A percentile compares a stretch with the other conserved stretches of the same genome.
phyloP scores from a whole-genome alignment of 2,797 vertebrate species.

The Manis pentadactyla region DNA sequence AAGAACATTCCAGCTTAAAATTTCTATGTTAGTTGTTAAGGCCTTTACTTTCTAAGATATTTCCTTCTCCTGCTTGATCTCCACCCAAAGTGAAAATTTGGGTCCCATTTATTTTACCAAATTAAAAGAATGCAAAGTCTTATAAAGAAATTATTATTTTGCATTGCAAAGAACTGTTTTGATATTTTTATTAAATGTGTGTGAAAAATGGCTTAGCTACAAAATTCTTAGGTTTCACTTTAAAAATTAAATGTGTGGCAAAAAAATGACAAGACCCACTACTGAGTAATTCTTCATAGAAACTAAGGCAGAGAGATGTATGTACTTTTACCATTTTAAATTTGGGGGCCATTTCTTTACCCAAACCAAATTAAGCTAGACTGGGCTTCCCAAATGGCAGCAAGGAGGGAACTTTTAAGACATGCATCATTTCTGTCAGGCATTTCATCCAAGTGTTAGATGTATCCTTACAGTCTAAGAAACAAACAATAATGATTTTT shows the following conservation, averaged over 20 bases:
- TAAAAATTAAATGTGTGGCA: background rate
- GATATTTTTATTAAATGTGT: conserved; percentile 25
- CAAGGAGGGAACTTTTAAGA: background rate
- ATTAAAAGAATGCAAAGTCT: conserved; percentile 27
- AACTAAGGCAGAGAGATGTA: conserved; percentile 8
- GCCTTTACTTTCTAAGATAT: conserved; percentile 46
- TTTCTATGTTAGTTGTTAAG: conserved; percentile 51
- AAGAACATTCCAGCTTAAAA: conserved; percentile 44
- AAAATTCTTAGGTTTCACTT: conserved; percentile 36
- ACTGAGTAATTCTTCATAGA: background rate
- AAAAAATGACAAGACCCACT: conserved; percentile 13
- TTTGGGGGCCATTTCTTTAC: background rate
- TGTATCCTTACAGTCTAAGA: background rate
- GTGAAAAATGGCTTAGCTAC: background rate
- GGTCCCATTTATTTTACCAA: conserved; percentile 13
- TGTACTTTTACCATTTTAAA: background rate
- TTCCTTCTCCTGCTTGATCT: conserved; percentile 60
- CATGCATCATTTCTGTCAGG: background rate
- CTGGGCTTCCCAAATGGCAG: background rate
- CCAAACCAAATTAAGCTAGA: background rate
- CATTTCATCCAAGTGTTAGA: background rate
- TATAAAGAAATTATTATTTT: background rate
- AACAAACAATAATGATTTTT: background rate
- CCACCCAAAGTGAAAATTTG: background rate
- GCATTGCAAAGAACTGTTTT: background rate